Conservation (phyloP, 1,140 invertebrate species). For the Lordiphosa mommai region DNA sequence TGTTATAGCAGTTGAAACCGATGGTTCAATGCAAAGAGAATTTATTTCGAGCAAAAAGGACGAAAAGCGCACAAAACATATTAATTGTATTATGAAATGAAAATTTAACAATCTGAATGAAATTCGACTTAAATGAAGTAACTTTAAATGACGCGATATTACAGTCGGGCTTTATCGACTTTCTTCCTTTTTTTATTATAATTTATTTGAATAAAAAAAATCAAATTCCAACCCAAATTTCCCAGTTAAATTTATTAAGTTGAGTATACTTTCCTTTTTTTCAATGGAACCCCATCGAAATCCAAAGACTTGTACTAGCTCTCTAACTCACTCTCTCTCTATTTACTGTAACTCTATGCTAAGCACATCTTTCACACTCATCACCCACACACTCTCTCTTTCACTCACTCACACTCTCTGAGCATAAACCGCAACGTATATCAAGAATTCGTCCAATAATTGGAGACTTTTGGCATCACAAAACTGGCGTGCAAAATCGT, state of each 20-base stretch:
- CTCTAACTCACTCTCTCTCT: not conserved
- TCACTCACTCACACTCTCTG: conserved; percentile 52
- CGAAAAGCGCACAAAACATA: too few species aligned
- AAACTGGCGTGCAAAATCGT: conserved; percentile 39
- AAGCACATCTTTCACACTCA: conserved; percentile 20
- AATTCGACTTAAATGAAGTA: too few species aligned
- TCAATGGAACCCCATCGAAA: not conserved
- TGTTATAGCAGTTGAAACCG: too few species aligned
- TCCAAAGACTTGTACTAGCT: not conserved
- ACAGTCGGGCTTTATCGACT: too few species aligned
- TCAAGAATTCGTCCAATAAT: conserved; percentile 77
- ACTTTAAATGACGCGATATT: too few species aligned
- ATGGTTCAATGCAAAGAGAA: too few species aligned
- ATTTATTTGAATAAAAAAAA: too few species aligned
- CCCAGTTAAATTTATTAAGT: not conserved
- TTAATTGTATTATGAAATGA: too few species aligned
- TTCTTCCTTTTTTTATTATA: too few species aligned
- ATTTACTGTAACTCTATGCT: conserved; percentile 21
- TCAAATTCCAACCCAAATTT: too few species aligned
- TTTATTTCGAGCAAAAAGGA: too few species aligned
- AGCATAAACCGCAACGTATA: conserved; percentile 76
- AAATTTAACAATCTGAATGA: too few species aligned
- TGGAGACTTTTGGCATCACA: conserved; percentile 63
- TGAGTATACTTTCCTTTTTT: not conserved
- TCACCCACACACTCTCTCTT: conserved; percentile 16